These are phyloP conservation scores for Holacanthus passer DNA, from an alignment of 2,113 vertebrate species.

Conservation along the genomic window DNA sequence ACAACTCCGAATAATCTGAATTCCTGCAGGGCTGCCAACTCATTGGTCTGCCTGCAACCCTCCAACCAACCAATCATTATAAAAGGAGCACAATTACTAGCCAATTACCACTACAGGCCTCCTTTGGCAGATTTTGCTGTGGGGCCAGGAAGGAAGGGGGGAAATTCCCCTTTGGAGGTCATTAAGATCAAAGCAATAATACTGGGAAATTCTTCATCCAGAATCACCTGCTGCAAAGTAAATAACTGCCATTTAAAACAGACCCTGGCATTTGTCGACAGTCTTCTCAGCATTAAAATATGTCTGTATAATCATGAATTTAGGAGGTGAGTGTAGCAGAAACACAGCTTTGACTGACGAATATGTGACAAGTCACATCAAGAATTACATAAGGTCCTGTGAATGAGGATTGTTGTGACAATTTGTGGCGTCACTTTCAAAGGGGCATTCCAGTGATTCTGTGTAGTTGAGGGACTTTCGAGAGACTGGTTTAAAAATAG, in stretches of 20 bases:
- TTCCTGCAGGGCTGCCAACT: slow-evolving; percentile 58
- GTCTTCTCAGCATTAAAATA: slow-evolving; percentile 5
- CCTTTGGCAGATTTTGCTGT: slow-evolving; percentile 15
- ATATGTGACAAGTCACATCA: slow-evolving; percentile 3
- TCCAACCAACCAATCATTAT: slow-evolving; percentile 34
- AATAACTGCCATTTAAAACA: slow-evolving; percentile 19
- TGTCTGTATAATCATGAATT: neutral
- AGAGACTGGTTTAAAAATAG: neutral
- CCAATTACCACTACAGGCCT: slow-evolving; percentile 37
- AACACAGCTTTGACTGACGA: neutral
- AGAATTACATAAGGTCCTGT: slow-evolving; percentile 10
- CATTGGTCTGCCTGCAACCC: slow-evolving; percentile 35
- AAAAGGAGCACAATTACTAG: slow-evolving; percentile 30
- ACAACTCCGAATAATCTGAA: slow-evolving; percentile 61
- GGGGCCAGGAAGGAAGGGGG: neutral
- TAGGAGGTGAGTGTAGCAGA: neutral
- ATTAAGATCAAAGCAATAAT: slow-evolving; percentile 64
- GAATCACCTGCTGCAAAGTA: slow-evolving; percentile 32
- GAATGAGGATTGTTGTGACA: neutral
- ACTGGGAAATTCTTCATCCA: slow-evolving; percentile 34
- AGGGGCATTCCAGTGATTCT: neutral
- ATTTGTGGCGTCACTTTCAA: neutral
- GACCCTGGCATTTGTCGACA: neutral
- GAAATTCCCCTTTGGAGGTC: slow-evolving; percentile 23
- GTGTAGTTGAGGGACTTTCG: neutral